Evolutionary conservation across 1,140 invertebrate genomes (phyloP), one percentile per base, ranked within the genome.

Genomic region (Andrena cerasifolii): DNA sequence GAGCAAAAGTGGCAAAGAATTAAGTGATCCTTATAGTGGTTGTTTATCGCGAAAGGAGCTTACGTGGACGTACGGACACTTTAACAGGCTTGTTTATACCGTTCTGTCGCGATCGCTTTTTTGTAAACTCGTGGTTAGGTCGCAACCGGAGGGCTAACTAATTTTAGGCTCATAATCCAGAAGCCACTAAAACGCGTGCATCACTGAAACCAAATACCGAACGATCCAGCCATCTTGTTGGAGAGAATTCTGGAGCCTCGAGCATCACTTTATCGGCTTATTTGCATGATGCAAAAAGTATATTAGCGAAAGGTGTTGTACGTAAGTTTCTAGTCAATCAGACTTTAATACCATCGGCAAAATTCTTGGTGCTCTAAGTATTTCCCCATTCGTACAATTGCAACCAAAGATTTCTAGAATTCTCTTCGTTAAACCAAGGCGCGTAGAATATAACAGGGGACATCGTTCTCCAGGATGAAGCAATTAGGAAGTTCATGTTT

Each of bases 11-110:
- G 68, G 53, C 65, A 40, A 18, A 76, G 65, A 68, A 76, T 76
- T 58, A 76, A 65, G 53, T 40, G 73, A 33, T 49, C 45, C 31
- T 76, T 45, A 47, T 75, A 58, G 56, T 76, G 63, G 73, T 76
- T 76, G 63, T 76, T 76, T 76, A 76, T 76, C 73, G 73, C 53
- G 73, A 76, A 76, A 76, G 73, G 18, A 76, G 73, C 65, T 76
- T 76, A 76, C 65, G 31, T 7, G 51, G 21, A 75, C 14, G 63
- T 53, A 58, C 54, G 24, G 63, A 49, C 63, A 21, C 31, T 47
- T 43, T 58, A 68, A 76, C 73, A 68, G 40, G 53, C 65, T 59
- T 76, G 63, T 76, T 76, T 76, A 56, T 66, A 74, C 61, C 51
- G 61, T 28, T 49, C 26, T 24, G 26, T 58, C 73, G 43, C 43